Conservation (phyloP, 2,888 invertebrate genomes). For the Heliconius cydno region DNA sequence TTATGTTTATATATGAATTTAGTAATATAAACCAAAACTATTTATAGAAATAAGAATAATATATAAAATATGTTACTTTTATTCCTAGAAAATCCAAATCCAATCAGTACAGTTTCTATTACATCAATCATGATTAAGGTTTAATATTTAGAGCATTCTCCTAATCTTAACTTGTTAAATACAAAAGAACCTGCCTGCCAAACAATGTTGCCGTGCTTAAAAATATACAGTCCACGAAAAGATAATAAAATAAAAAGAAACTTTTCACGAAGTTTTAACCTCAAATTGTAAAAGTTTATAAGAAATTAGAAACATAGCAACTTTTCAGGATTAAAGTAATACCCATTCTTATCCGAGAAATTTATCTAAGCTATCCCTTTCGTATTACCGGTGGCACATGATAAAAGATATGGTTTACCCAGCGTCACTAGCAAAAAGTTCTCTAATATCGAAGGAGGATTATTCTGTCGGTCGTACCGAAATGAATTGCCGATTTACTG, state of each 20-base stretch:
- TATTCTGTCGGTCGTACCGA: conserved; percentile 27
- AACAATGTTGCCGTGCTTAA: neutral
- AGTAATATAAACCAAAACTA: neutral
- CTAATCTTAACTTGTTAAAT: neutral
- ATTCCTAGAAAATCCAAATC: neutral
- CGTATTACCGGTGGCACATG: conserved; percentile 30
- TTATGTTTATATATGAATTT: neutral
- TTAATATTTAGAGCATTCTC: neutral
- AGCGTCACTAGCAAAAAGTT: conserved; percentile 25
- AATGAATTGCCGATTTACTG: conserved; percentile 32
- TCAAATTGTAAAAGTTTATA: conserved; percentile 8
- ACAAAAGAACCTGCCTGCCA: neutral
- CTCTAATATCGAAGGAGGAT: conserved; percentile 30
- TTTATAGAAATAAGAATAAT: neutral
- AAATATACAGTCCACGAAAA: neutral
- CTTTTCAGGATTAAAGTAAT: conserved; percentile 22
- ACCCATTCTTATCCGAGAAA: conserved; percentile 19
- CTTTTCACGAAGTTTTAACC: no score
- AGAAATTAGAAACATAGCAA: conserved; percentile 11
- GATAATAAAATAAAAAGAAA: neutral
- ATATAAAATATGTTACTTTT: neutral
- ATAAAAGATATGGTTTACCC: conserved; percentile 28
- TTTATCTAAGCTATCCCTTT: conserved; percentile 28
- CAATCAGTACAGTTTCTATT: no score
- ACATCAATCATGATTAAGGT: no score